Evolutionary conservation across 2,113 vertebrate genomes (phyloP).

Genomic region (Nesospiza acunhae): DNA sequence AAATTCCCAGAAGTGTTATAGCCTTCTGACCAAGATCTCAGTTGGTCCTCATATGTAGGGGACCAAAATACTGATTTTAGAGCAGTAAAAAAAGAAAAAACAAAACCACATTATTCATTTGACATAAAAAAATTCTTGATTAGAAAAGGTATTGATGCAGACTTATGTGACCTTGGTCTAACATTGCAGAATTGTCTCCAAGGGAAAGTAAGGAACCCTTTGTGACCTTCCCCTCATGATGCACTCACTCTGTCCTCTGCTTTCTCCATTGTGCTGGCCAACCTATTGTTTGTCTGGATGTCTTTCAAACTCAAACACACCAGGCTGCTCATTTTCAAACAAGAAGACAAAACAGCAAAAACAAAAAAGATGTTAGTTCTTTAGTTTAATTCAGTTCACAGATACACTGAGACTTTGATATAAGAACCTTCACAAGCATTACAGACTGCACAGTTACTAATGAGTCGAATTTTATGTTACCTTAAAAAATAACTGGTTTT

Average conservation of each 20-base stretch:
- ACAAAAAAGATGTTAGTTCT: background rate
- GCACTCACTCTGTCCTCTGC: fast-evolving
- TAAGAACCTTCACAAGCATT: background rate
- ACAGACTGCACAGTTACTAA: background rate
- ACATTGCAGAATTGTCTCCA: background rate
- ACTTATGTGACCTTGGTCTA: background rate
- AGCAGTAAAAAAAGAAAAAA: background rate
- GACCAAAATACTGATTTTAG: background rate
- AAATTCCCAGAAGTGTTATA: background rate
- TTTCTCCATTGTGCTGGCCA: background rate
- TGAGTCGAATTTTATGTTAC: background rate
- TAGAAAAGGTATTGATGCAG: background rate
- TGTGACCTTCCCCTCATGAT: background rate
- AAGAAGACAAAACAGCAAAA: background rate
- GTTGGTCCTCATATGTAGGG: background rate
- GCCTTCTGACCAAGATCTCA: background rate
- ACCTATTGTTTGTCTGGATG: background rate
- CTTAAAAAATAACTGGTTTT: background rate
- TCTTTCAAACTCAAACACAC: background rate
- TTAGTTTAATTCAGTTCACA: background rate
- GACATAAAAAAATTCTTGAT: background rate
- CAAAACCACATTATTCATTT: background rate
- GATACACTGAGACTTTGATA: background rate
- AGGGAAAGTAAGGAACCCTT: background rate
- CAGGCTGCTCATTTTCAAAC: background rate